Evolutionary conservation across 2,797 vertebrate genomes (phyloP), one percentile per base, ranked within the genome.

Genomic region (Tolypeutes matacus): DNA sequence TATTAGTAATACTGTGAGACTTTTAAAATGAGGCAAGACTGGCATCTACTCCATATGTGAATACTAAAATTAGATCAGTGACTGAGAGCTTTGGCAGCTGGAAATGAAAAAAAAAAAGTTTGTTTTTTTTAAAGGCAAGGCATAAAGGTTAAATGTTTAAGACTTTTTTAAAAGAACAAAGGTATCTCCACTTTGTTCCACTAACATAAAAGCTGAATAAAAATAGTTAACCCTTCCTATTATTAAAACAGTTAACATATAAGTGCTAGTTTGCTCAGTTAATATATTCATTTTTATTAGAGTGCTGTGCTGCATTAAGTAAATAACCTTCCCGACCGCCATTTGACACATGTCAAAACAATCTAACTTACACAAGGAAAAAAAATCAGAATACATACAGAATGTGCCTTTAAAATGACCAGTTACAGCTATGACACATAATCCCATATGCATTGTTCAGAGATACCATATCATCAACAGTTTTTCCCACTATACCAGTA

Each of bases 21-120:
- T 75, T 76, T 91, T 82, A 27, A 75, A 85, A 42, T 67, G 86
- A 51, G 69, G 80, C 49, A 93, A 86, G 62, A 62, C 8, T 94
- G 85, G 62, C 62, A 86, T 89, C 72, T 95, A 49, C 9, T 93
- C 86, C 94, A 92, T 58, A 86, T 83, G 75, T 53, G 53, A 89
- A 94, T 34, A 39, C 64, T 96, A 96, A 97, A 95, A 96, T 95
- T 96, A 97, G 84, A 94, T 9, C 67, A 67, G 42, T 67, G 76
- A 89, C 65, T 70, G 87, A 95, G 56, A 89, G 49, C 51, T 80
- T 60, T 80, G 85, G 80, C 89, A 93, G 95, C 69, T 96, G 92
- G 87, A 95, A 93, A 80, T 49, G 34, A 17, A 81, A 58, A 78
- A 58, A 67, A 81, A 49, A 39, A 93, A 73, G 49, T 51, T 90